Conservation (phyloP, 2,797 vertebrate species). For the Enteromius afrohamiltoni region DNA sequence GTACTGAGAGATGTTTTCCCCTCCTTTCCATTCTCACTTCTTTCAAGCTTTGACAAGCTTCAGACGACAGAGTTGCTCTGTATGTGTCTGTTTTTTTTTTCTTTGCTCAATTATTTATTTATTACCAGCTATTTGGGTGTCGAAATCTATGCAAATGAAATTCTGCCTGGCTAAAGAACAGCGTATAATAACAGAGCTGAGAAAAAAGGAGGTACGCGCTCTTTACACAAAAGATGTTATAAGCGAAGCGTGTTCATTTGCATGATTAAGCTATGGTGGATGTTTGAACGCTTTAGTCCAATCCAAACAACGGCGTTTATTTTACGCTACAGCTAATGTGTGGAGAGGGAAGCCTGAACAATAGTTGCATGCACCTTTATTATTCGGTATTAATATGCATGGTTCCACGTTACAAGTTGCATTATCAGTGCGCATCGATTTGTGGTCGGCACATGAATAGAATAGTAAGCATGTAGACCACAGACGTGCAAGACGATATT, state of each 20-base stretch:
- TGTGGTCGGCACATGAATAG: constrained; percentile 22
- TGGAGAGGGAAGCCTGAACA: not conserved
- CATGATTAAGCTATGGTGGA: constrained; percentile 48
- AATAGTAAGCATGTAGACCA: constrained; percentile 10
- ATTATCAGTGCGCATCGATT: constrained; percentile 40
- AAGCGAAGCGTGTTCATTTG: constrained; percentile 55
- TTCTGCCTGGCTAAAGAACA: constrained; percentile 22
- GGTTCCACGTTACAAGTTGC: constrained; percentile 16
- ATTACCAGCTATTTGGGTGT: constrained; percentile 17
- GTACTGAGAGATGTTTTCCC: not conserved
- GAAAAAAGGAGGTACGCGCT: constrained; percentile 33
- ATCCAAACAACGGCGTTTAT: constrained; percentile 29
- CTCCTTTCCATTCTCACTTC: not conserved
- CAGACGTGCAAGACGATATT: not conserved
- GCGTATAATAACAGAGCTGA: constrained; percentile 39
- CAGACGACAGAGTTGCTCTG: not conserved
- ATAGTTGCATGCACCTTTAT: constrained; percentile 11
- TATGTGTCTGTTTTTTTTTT: constrained; percentile 6
- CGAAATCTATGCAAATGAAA: constrained; percentile 60
- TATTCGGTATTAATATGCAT: constrained; percentile 28
- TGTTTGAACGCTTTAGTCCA: constrained; percentile 44
- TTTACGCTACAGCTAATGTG: constrained; percentile 19
- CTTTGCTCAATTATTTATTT: constrained; percentile 30
- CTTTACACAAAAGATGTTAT: constrained; percentile 45
- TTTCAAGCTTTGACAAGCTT: constrained; percentile 36